These are phyloP conservation scores for Limosa lapponica DNA, from an alignment of 2,797 vertebrate species.

Conservation along the genomic window DNA sequence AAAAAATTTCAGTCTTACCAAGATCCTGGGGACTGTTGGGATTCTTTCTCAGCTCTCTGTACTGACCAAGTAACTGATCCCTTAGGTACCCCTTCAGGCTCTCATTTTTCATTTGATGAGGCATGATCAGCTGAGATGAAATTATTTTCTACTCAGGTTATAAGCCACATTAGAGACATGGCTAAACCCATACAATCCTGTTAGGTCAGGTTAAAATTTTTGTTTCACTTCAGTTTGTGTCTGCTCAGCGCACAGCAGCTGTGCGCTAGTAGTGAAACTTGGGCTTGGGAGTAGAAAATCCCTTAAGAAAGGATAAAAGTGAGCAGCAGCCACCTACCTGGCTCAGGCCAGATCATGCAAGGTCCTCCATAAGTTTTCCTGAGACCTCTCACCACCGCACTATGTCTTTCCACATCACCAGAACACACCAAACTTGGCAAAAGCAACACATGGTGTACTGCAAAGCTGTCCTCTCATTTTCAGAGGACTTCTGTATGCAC, in stretches of 20 bases:
- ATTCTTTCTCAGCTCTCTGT: background rate
- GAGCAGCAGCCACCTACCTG: background rate
- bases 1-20: background rate
- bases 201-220: background rate
- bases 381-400: background rate
- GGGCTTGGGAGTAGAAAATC: background rate
- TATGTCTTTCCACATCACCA: background rate
- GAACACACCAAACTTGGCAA: background rate
- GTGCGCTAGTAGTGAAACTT: background rate
- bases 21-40: background rate
- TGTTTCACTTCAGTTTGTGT: background rate
- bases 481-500: background rate
- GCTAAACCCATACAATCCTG: background rate
- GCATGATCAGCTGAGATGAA: background rate
- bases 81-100: background rate
- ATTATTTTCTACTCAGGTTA: background rate
- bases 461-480: background rate
- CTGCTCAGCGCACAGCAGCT: background rate
- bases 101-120: background rate
- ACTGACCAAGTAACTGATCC: background rate
- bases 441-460: background rate
- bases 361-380: background rate
- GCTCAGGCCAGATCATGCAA: background rate
- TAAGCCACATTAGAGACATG: background rate
- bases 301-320: background rate